phyloP scores from a whole-genome alignment of 2,797 vertebrate genomes.

The Lepidocolaptes lacrymiger region DNA sequence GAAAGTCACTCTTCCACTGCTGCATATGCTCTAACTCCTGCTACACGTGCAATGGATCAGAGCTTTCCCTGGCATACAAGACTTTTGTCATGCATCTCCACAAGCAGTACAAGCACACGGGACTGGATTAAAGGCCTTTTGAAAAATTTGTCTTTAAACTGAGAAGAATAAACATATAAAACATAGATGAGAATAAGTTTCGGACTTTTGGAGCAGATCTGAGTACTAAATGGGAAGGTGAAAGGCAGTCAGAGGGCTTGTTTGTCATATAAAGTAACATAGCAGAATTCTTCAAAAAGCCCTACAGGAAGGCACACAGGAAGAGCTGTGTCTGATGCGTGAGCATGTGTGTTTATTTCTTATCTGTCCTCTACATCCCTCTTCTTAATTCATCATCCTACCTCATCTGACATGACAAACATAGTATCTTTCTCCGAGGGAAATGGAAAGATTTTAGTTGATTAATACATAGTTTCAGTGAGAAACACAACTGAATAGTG shows the following conservation, averaged over 20 bases:
- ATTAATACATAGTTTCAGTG: not conserved
- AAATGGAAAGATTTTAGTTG: not conserved
- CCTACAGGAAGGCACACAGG: not conserved
- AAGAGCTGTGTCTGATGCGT: constrained; percentile 3
- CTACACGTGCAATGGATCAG: not conserved
- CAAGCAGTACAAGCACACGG: not conserved
- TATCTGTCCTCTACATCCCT: not conserved
- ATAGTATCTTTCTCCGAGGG: not conserved
- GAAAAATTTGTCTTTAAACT: not conserved
- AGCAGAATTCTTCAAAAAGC: not conserved
- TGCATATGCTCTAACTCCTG: not conserved
- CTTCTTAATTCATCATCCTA: not conserved
- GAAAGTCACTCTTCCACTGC: not conserved
- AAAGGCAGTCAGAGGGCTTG: not conserved
- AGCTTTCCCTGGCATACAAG: not conserved
- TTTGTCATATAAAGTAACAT: not conserved
- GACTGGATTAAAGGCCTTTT: not conserved
- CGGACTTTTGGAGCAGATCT: not conserved
- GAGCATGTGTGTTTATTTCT: constrained; percentile 28
- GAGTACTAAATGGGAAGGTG: not conserved
- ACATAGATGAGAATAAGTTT: not conserved
- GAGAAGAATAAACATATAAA: not conserved
- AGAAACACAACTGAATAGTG: not conserved
- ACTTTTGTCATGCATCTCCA: not conserved
- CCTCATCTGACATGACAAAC: constrained; percentile 5